Conservation (phyloP, 2,113 vertebrate genomes). For the Bolborhynchus lineola region DNA sequence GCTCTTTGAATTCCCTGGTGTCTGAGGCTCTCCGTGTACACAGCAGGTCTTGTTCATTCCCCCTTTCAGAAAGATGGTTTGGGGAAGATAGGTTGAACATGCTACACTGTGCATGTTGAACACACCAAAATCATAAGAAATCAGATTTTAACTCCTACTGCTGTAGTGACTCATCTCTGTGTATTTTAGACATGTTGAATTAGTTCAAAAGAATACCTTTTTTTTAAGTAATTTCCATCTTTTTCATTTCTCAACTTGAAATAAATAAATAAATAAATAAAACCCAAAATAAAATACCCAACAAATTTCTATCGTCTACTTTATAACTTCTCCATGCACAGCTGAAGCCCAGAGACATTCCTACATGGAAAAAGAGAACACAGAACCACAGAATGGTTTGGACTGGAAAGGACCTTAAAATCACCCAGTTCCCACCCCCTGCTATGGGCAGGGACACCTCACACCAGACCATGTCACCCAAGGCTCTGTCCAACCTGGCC, state of each 20-base stretch:
- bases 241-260: background rate
- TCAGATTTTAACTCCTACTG: background rate
- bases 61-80: background rate
- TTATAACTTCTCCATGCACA: background rate
- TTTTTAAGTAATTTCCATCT: background rate
- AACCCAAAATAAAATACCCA: background rate
- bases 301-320: background rate
- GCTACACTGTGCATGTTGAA: background rate
- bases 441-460: no score
- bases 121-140: accelerated
- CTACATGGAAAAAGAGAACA: background rate
- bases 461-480: no score
- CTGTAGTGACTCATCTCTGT: background rate
- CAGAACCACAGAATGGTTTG: no score
- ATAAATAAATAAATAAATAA: no score
- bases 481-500: no score
- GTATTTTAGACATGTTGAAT: background rate
- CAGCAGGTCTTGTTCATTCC: background rate
- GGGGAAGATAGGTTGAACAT: background rate
- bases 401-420: no score
- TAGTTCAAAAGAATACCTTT: background rate
- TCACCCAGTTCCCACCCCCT: no score
- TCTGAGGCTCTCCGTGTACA: background rate
- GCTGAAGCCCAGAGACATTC: background rate
- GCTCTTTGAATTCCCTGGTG: background rate